A percentile compares a stretch with the other conserved stretches of the same genome.
phyloP scores from a whole-genome alignment of 1,140 invertebrate species.

The Cherax destructor region DNA sequence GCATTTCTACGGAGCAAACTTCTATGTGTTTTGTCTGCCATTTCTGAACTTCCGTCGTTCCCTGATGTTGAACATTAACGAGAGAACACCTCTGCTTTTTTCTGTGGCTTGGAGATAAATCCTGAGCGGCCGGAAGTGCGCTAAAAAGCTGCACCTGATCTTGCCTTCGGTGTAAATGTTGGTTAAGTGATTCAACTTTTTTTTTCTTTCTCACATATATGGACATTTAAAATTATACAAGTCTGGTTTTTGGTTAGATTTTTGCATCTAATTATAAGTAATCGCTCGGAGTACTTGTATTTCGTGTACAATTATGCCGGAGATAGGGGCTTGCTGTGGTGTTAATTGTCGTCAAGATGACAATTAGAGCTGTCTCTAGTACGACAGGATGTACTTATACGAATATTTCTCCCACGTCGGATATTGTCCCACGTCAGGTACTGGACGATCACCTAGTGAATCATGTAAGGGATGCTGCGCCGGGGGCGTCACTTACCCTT shows the following conservation, averaged over 20 bases:
- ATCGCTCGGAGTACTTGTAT: constrained; percentile 1
- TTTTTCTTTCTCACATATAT: neutral
- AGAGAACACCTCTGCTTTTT: no score
- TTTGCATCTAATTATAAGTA: constrained; percentile 32
- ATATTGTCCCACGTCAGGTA: neutral
- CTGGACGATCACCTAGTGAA: neutral
- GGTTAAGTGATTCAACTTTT: neutral
- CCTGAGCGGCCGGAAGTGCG: no score
- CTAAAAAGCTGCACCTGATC: no score
- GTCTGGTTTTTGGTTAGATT: constrained; percentile 11
- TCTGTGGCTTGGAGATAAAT: no score
- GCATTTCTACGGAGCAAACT: no score
- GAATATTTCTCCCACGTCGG: neutral
- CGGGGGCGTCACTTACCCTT: neutral
- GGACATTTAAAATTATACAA: neutral
- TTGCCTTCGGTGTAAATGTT: neutral
- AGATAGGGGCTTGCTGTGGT: neutral
- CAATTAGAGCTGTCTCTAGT: neutral
- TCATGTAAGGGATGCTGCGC: neutral
- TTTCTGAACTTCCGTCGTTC: no score
- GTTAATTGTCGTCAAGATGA: constrained; percentile 34
- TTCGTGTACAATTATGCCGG: constrained; percentile 4
- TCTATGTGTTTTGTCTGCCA: no score
- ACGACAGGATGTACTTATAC: constrained; percentile 30
- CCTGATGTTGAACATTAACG: no score